Percentiles rank a stretch among this genome's conserved stretches.
phyloP scores from a whole-genome alignment of 2,797 vertebrate species.

The Aeoliscus strigatus region DNA sequence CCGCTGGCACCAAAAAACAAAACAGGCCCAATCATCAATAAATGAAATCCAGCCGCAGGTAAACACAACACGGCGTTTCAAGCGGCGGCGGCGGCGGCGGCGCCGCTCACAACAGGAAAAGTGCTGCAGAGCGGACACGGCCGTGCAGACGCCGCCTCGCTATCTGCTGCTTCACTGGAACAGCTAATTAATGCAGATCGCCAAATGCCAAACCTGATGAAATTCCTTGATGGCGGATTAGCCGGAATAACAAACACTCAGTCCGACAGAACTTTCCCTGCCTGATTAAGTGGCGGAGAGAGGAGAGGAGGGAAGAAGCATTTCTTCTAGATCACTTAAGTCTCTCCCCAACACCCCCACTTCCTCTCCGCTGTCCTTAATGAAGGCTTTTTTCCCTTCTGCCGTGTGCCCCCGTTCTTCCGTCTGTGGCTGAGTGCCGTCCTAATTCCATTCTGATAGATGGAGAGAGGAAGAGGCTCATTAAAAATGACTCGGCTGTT shows the following conservation, averaged over 20 bases:
- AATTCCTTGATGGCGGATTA: slow-evolving; percentile 64
- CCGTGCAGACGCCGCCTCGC: slow-evolving; percentile 37
- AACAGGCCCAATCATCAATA: slow-evolving; percentile 58
- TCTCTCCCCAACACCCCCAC: slow-evolving; percentile 26
- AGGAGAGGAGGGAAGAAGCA: slow-evolving; percentile 14
- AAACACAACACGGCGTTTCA: slow-evolving; percentile 36
- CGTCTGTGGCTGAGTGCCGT: slow-evolving; percentile 48
- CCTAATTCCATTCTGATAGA: slow-evolving; percentile 65
- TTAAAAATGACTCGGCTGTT: slow-evolving; percentile 64
- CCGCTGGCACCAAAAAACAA: slow-evolving; percentile 48
- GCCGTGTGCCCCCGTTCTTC: slow-evolving; percentile 53
- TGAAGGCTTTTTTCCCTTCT: slow-evolving; percentile 52
- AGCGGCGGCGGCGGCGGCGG: slow-evolving; percentile 1
- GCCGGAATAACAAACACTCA: slow-evolving; percentile 61
- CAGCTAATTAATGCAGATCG: slow-evolving; percentile 69
- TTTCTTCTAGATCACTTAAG: slow-evolving; percentile 50
- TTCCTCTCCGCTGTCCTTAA: slow-evolving; percentile 55
- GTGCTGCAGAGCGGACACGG: slow-evolving; percentile 29
- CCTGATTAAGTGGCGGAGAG: slow-evolving; percentile 51
- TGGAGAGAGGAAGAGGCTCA: slow-evolving; percentile 53
- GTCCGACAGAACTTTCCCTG: slow-evolving; percentile 60
- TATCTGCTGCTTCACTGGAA: slow-evolving; percentile 48
- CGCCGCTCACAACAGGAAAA: slow-evolving; percentile 4
- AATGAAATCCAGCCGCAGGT: slow-evolving; percentile 46
- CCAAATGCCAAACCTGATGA: slow-evolving; percentile 72